phyloP scores from a whole-genome alignment of 2,113 vertebrate species.

The Corvus hawaiiensis region DNA sequence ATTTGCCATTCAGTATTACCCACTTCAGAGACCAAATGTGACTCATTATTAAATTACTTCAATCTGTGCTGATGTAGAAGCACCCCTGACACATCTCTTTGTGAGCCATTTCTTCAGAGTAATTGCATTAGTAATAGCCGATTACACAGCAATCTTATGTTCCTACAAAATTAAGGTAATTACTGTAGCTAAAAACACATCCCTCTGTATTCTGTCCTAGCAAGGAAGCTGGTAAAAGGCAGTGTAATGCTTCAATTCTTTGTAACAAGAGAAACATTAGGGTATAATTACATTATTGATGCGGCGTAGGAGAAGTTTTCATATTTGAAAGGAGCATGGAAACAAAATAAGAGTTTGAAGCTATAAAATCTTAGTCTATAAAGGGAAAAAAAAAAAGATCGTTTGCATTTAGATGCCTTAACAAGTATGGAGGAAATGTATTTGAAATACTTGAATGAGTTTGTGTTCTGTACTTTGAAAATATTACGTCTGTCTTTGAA shows the following conservation, averaged over 20 bases:
- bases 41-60: constrained; percentile 67
- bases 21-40: constrained; percentile 60
- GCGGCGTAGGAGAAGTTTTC: background rate
- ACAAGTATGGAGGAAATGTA: background rate
- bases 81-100: constrained; percentile 49
- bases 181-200: constrained; percentile 59
- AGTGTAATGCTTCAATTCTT: constrained; percentile 23
- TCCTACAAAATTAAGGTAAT: constrained; percentile 68
- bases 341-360: background rate
- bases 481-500: background rate
- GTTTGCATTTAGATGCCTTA: background rate
- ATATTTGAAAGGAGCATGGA: background rate
- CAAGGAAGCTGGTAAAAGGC: constrained; percentile 33
- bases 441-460: background rate
- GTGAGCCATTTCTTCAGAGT: constrained; percentile 57
- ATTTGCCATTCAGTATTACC: constrained; percentile 45
- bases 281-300: constrained; percentile 49
- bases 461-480: background rate
- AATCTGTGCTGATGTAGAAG: constrained; percentile 50
- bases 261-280: constrained; percentile 45
- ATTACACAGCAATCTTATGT: constrained; percentile 61
- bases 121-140: constrained; percentile 67
- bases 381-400: background rate
- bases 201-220: constrained; percentile 40
- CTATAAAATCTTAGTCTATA: background rate